These are phyloP conservation scores for Drosophila percnosoma DNA, from an alignment of 2,888 invertebrate genomes.

Conservation along the genomic window DNA sequence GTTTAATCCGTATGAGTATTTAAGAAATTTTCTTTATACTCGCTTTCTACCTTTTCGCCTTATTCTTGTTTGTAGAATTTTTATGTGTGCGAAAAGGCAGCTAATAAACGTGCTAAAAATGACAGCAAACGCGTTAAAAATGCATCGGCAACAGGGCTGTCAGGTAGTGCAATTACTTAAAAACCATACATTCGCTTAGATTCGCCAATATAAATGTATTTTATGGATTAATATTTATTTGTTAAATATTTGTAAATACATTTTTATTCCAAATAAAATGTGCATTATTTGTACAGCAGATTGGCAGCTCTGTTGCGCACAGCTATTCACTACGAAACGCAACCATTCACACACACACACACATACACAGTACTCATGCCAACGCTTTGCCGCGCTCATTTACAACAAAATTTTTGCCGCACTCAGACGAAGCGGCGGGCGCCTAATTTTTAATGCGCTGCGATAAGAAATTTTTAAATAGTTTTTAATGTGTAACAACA, in stretches of 20 bases:
- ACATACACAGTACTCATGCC: background rate
- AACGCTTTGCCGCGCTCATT: constrained; percentile 55
- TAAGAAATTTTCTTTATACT: constrained; percentile 36
- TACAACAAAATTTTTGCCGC: constrained; percentile 55
- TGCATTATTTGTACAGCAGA: background rate
- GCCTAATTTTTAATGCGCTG: constrained; percentile 44
- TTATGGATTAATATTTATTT: background rate
- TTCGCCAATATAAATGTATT: background rate
- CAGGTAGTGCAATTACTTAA: background rate
- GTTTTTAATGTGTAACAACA: constrained; percentile 14
- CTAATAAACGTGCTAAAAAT: constrained; percentile 39
- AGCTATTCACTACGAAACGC: constrained; percentile 30
- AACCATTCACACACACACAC: constrained; percentile 8
- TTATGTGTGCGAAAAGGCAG: constrained; percentile 44
- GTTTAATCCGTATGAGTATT: constrained; percentile 42
- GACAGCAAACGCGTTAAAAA: constrained; percentile 18
- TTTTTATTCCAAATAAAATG: background rate
- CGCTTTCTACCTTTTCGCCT: constrained; percentile 56
- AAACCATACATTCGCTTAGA: background rate
- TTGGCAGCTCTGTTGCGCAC: constrained; percentile 20
- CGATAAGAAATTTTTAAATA: constrained; percentile 7
- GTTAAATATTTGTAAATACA: background rate
- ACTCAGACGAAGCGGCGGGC: constrained; percentile 50
- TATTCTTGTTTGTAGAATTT: constrained; percentile 49
- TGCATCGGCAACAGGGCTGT: constrained; percentile 12